phyloP scores from a whole-genome alignment of 2,888 invertebrate species.

The Leuctra nigra region DNA sequence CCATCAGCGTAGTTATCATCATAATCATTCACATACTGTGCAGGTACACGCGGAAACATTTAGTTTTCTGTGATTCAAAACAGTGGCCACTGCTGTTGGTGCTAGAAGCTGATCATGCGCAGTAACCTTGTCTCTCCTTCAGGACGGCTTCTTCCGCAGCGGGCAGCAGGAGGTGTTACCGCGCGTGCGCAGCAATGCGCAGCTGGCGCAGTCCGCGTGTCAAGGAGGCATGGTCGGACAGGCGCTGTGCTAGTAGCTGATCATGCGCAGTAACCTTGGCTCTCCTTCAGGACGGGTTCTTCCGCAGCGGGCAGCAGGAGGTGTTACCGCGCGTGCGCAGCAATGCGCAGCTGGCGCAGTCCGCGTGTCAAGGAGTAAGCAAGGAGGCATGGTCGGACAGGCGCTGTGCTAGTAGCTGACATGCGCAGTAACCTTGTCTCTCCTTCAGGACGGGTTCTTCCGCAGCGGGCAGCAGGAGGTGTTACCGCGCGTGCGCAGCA shows the following conservation, averaged over 20 bases:
- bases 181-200: constrained; percentile 31
- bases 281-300: not conserved
- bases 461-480: constrained; percentile 35
- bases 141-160: not conserved
- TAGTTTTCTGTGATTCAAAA: no score
- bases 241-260: constrained; percentile 38
- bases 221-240: constrained; percentile 32
- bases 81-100: no score
- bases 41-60: no score
- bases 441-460: not conserved
- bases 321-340: constrained; percentile 37
- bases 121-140: no score
- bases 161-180: constrained; percentile 38
- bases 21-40: no score
- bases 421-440: no score
- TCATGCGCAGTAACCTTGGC: no score
- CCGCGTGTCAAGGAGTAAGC: constrained; percentile 33
- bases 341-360: constrained; percentile 31
- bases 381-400: constrained; percentile 31
- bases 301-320: constrained; percentile 31
- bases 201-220: constrained; percentile 32
- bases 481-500: constrained; percentile 34
- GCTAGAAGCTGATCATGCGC: no score
- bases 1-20: no score
- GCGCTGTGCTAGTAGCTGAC: no score